Evolutionary conservation across 2,888 invertebrate species (phyloP), one percentile per base, ranked within the genome.

Genomic region (Hypselothyrea guttata): DNA sequence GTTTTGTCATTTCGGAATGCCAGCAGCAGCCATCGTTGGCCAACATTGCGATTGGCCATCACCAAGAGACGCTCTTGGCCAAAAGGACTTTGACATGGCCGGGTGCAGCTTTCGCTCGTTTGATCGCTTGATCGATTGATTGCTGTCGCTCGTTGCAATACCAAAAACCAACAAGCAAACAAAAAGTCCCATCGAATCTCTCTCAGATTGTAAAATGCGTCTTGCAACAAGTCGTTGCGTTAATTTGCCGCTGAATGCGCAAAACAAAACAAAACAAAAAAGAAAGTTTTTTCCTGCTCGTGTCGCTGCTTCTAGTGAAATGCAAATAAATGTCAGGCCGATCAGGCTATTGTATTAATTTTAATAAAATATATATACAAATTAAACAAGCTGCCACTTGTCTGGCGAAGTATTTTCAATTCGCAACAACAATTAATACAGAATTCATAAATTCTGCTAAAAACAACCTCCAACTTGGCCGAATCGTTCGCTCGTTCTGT

Each of bases 1-100:
- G 89, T 88, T 88, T 88, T 86, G 88, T 88, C 88, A 88, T 88
- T 88, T 87, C 74, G 89, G 89, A 87, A 88, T 88, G 84, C 76
- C 71, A 53, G 69, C 65, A 65, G 84, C 82, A 63, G 76, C 86
- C 78, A 33, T 22, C 44, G 31, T 34, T 44, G 46, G 56, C 64
- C 67, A 58, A 31, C 63, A 56, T 31, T 62, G 35, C 53, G 66
- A 59, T 67, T 71, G 51, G 53, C 42, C 42, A 75, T 22, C 22
- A 22, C 22, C 22, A 22, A 22, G 22, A 22, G 22, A 4, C 22
- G 22, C 22, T 16, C 16, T 38, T 38, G 38, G 38, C 38, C 16
- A 16, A 38, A 84, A 79, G 78, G 78, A 85, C 78, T 79, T 79
- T 85, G 78, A 79, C 78, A 81, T 86, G 84, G 77, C 74, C 73